Conservation (phyloP, 2,113 vertebrate species). For the Perca fluviatilis region DNA sequence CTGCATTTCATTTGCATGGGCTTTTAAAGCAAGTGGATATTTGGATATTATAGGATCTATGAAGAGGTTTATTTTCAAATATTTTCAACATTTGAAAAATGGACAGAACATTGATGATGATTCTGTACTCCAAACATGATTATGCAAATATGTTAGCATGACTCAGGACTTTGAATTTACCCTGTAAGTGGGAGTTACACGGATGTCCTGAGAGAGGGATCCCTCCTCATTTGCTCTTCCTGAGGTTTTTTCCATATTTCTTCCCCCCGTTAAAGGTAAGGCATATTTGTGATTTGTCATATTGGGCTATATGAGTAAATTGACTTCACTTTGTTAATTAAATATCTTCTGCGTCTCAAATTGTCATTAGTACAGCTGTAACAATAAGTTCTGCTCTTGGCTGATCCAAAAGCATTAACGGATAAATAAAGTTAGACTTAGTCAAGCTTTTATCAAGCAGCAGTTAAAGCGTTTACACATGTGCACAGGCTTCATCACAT, state of each 20-base stretch:
- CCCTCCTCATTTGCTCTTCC: too few relatives aligned
- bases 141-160: constrained; percentile 8
- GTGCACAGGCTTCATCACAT: neutral
- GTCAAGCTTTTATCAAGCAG: neutral
- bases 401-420: too few relatives aligned
- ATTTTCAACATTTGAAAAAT: neutral
- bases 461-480: neutral
- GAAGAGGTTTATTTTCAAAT: constrained; percentile 15
- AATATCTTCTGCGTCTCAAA: neutral
- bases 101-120: neutral
- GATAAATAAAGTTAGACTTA: neutral
- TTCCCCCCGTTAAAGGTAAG: too few relatives aligned
- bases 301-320: too few relatives aligned
- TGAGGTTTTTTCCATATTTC: too few relatives aligned
- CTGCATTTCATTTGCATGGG: constrained; percentile 11
- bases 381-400: neutral
- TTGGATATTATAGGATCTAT: neutral
- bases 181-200: neutral
- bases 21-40: neutral
- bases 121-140: neutral
- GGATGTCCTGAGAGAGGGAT: too few relatives aligned
- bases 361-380: neutral
- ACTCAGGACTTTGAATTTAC: constrained; percentile 11
- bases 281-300: too few relatives aligned
- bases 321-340: neutral